Evolutionary conservation across 2,888 invertebrate genomes (phyloP).

Genomic region (Epinotia demarniana): DNA sequence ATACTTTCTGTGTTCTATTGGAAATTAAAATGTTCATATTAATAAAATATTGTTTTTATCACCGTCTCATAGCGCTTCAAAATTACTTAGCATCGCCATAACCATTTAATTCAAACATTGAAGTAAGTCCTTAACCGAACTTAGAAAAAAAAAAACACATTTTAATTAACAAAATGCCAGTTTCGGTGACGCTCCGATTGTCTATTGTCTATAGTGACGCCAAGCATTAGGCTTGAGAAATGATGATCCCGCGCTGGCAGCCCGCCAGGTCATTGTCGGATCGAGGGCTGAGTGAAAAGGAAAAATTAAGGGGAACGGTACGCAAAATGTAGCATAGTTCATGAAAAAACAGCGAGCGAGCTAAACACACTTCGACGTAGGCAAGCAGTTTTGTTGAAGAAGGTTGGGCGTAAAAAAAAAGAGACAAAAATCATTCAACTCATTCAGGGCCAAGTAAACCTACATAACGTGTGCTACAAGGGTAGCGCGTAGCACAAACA

Average conservation of each 20-base stretch:
- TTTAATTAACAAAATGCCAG: not conserved
- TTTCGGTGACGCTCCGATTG: not conserved
- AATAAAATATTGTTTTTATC: no score
- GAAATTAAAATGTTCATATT: no score
- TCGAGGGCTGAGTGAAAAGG: conserved; percentile 20
- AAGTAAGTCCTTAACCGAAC: no score
- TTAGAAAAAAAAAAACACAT: not conserved
- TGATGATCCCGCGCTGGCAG: conserved; percentile 54
- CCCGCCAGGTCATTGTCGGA: conserved; percentile 53
- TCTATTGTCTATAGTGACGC: not conserved
- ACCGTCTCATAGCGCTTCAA: no score
- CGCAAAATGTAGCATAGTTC: not conserved
- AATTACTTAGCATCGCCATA: no score
- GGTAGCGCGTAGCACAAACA: no score
- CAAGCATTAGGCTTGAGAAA: conserved; percentile 46
- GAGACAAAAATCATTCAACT: no score
- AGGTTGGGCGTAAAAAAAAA: not conserved
- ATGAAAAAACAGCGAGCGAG: not conserved
- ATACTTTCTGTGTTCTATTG: no score
- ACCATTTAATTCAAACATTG: no score
- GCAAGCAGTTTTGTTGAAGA: not conserved
- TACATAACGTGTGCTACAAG: no score
- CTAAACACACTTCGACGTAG: not conserved
- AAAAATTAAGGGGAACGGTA: conserved; percentile 10
- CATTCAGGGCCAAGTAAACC: no score